These are phyloP conservation scores for Aurelia coerulea DNA, from an alignment of 30 jellyfish, hydroid and myxozoan genomes.

Conservation along the genomic window DNA sequence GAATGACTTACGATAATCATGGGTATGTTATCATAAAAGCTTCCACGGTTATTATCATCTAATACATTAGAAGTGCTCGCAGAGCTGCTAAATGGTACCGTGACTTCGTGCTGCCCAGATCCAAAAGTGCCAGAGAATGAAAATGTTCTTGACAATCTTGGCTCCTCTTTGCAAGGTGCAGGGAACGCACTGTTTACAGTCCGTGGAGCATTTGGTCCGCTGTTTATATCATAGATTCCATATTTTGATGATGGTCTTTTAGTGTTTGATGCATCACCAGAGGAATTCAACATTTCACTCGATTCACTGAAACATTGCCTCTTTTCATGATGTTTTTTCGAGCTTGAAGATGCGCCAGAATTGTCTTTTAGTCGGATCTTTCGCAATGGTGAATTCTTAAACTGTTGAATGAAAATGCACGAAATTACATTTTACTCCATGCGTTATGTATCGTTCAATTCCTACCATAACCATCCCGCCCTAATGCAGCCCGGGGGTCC, in stretches of 20 bases:
- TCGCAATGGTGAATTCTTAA: slow-evolving; percentile 13
- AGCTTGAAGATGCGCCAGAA: neutral
- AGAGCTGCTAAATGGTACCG: neutral
- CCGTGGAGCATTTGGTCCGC: neutral
- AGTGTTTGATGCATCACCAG: neutral
- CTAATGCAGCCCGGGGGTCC: too few species aligned
- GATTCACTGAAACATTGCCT: neutral
- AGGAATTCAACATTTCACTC: slow-evolving; percentile 1
- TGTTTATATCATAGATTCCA: slow-evolving; percentile 45
- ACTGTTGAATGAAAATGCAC: neutral
- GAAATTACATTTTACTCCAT: too few species aligned
- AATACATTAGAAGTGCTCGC: slow-evolving; percentile 12
- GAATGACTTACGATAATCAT: neutral
- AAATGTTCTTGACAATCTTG: slow-evolving; percentile 38
- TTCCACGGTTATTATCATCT: slow-evolving; percentile 9
- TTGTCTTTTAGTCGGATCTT: neutral
- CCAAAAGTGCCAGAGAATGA: slow-evolving; percentile 63
- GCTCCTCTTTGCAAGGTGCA: neutral
- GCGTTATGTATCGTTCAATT: too few species aligned
- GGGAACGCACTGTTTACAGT: neutral
- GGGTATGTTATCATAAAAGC: slow-evolving; percentile 78
- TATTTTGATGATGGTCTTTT: slow-evolving; percentile 65
- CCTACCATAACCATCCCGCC: too few species aligned
- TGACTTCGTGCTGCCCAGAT: neutral
- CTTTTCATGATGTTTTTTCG: too few species aligned